Conservation (phyloP, 2,888 invertebrate species). For the Embidobia sp. region DNA sequence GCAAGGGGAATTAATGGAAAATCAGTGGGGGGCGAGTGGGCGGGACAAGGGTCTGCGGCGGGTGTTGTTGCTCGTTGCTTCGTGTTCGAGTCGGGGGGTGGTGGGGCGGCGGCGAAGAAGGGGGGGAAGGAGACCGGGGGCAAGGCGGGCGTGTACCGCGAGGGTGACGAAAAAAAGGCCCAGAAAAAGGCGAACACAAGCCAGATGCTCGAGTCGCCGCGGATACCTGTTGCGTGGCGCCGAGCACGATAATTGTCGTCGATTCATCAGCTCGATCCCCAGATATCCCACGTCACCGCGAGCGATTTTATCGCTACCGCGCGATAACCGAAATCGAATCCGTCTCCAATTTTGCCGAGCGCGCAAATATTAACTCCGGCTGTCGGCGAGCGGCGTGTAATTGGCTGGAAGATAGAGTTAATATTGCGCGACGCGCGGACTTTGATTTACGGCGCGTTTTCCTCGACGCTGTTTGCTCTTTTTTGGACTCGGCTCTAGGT, state of each 20-base stretch:
- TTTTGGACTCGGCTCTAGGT: not conserved
- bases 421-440: not conserved
- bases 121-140: no score
- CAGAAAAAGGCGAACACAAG: not conserved
- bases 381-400: no score
- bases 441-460: conserved; percentile 13
- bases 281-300: not conserved
- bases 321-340: no score
- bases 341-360: no score
- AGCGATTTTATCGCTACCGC: conserved; percentile 10
- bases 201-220: conserved; percentile 33
- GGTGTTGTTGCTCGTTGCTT: no score
- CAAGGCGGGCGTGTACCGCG: conserved; percentile 21
- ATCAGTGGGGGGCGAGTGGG: no score
- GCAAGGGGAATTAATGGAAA: no score
- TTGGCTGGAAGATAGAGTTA: not conserved
- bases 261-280: conserved; percentile 29
- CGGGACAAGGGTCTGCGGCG: no score
- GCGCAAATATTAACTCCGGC: no score
- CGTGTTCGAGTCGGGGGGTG: no score
- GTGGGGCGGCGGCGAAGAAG: no score
- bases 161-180: conserved; percentile 18
- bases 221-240: conserved; percentile 50
- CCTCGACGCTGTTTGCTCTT: not conserved
- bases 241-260: conserved; percentile 49